Conservation (phyloP, 2,797 vertebrate genomes). For the Hydrophis major region DNA sequence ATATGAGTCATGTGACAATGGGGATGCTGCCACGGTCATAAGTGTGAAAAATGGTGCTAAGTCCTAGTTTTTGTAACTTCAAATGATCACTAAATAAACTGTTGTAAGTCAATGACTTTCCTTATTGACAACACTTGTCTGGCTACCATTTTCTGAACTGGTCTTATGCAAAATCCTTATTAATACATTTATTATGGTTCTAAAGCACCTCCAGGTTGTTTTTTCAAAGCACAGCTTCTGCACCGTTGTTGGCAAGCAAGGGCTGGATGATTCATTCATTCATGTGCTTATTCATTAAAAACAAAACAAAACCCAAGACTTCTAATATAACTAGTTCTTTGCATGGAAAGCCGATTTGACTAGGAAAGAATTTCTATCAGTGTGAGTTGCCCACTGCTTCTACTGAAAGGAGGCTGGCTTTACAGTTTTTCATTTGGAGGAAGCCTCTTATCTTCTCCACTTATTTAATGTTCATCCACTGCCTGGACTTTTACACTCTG, state of each 20-base stretch:
- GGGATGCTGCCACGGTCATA: too few species aligned
- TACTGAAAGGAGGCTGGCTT: background rate
- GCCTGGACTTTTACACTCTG: background rate
- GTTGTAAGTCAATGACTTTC: too few species aligned
- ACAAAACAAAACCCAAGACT: background rate
- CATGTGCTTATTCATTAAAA: background rate
- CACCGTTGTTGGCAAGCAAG: background rate
- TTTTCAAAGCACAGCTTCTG: background rate
- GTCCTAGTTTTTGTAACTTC: too few species aligned
- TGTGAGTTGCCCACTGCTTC: background rate
- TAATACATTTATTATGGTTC: background rate
- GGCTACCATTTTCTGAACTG: background rate
- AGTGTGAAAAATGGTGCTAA: too few species aligned
- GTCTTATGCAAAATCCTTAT: background rate
- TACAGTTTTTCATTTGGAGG: background rate
- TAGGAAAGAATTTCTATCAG: background rate
- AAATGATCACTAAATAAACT: too few species aligned
- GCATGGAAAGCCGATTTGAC: background rate
- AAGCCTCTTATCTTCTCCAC: background rate
- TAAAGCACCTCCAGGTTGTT: background rate
- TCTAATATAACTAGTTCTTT: background rate
- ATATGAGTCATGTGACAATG: too few species aligned
- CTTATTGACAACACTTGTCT: background rate
- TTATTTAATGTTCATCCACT: background rate
- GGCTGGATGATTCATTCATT: background rate